These are phyloP conservation scores for Alitta virens DNA, from an alignment of 2,888 invertebrate genomes.

Conservation along the genomic window DNA sequence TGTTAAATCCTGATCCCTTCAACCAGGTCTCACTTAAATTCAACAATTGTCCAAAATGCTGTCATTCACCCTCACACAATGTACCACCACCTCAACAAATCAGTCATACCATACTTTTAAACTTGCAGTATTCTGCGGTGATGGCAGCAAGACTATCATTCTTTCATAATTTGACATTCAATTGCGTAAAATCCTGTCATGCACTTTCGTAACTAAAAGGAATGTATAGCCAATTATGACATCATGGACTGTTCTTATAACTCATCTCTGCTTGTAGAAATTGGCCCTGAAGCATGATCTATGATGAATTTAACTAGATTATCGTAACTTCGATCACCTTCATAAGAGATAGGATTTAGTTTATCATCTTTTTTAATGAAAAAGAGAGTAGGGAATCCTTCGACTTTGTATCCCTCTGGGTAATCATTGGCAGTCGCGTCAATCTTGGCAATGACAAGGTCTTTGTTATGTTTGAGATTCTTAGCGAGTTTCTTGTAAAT, in stretches of 20 bases:
- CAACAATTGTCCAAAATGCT: too few relatives aligned
- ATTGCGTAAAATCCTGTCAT: too few relatives aligned
- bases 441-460: slow-evolving; percentile 54
- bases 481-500: slow-evolving; percentile 57
- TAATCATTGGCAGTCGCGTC: slow-evolving; percentile 60
- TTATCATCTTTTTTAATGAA: slow-evolving; percentile 55
- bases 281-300: slow-evolving; percentile 44
- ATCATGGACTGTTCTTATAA: slow-evolving; percentile 30
- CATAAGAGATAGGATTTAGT: slow-evolving; percentile 53
- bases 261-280: slow-evolving; percentile 41
- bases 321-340: slow-evolving; percentile 50
- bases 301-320: slow-evolving; percentile 50
- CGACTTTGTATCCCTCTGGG: slow-evolving; percentile 51
- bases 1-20: too few relatives aligned
- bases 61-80: too few relatives aligned
- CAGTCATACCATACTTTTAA: too few relatives aligned
- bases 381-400: slow-evolving; percentile 62
- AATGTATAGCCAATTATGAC: too few relatives aligned
- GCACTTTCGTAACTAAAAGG: too few relatives aligned
- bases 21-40: too few relatives aligned
- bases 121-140: too few relatives aligned
- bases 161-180: too few relatives aligned
- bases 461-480: slow-evolving; percentile 44
- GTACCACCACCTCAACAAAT: too few relatives aligned
- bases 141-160: too few relatives aligned